Conservation (phyloP, 2,888 invertebrate genomes). For the Eilema sororculum region DNA sequence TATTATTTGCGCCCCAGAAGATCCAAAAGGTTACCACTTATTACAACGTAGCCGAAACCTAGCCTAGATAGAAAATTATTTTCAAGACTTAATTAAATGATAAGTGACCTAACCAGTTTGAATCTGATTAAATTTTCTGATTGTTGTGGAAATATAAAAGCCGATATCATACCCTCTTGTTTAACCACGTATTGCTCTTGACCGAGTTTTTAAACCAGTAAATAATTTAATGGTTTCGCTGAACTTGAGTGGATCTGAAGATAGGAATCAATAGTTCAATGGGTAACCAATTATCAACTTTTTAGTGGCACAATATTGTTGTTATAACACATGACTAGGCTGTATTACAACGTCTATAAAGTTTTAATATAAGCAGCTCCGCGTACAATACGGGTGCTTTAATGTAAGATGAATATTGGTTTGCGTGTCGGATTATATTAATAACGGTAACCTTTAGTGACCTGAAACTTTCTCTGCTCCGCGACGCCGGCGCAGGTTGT, state of each 20-base stretch:
- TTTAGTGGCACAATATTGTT: constrained; percentile 36
- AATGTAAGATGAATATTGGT: constrained; percentile 56
- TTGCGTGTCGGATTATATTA: constrained; percentile 64
- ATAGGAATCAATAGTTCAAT: constrained; percentile 8
- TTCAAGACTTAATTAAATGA: not conserved
- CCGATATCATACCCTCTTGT: not conserved
- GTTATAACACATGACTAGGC: constrained; percentile 46
- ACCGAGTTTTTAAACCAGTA: not conserved
- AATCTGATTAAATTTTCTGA: not conserved
- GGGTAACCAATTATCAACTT: constrained; percentile 20
- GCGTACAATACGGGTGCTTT: constrained; percentile 33
- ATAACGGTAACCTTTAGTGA: constrained; percentile 60
- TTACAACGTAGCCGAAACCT: too few species aligned
- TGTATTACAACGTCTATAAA: constrained; percentile 37
- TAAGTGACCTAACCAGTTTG: not conserved
- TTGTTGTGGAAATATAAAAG: constrained; percentile 1
- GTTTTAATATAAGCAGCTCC: constrained; percentile 36
- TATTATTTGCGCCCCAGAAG: too few species aligned
- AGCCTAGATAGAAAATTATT: too few species aligned
- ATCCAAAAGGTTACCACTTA: too few species aligned
- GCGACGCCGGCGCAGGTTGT: constrained; percentile 50
- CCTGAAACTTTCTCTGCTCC: constrained; percentile 65
- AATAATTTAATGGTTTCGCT: constrained; percentile 3
- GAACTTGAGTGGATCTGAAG: not conserved
- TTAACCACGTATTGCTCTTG: not conserved